A percentile compares a stretch with the other conserved stretches of the same genome.
Evolutionary conservation across 2,888 invertebrate species (phyloP).

Genomic region (Epinotia ramella): DNA sequence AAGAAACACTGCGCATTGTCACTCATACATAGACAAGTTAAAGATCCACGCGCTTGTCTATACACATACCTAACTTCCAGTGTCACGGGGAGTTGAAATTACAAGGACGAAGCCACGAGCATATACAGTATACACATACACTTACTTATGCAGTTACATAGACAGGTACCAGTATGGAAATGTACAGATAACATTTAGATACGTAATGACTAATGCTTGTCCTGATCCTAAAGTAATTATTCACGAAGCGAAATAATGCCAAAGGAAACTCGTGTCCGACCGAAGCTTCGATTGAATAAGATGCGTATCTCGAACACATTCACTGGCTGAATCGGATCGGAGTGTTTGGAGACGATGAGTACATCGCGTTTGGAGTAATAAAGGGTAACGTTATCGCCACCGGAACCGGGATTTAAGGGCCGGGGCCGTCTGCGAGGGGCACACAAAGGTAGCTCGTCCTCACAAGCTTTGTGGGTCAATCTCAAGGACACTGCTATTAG

Average conservation of each 20-base stretch:
- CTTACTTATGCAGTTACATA: not conserved
- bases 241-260: conserved; percentile 9
- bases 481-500: conserved; percentile 66
- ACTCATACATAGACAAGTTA: not conserved
- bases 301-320: conserved; percentile 44
- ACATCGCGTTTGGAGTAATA: conserved; percentile 58
- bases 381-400: conserved; percentile 60
- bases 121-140: not conserved
- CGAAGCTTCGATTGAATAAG: conserved; percentile 27
- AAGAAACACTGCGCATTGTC: conserved; percentile 28
- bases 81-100: not conserved
- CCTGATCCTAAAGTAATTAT: conserved; percentile 4
- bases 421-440: conserved; percentile 63
- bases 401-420: conserved; percentile 56
- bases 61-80: not conserved
- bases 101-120: not conserved
- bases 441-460: conserved; percentile 65
- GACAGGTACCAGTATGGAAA: not conserved
- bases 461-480: conserved; percentile 65
- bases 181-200: conserved; percentile 7
- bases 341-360: conserved; percentile 53
- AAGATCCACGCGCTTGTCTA: not conserved
- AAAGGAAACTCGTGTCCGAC: conserved; percentile 17
- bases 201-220: conserved; percentile 3
- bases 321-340: conserved; percentile 50